Conservation (phyloP, 2,797 vertebrate genomes). For the Poliocrania exsul region DNA sequence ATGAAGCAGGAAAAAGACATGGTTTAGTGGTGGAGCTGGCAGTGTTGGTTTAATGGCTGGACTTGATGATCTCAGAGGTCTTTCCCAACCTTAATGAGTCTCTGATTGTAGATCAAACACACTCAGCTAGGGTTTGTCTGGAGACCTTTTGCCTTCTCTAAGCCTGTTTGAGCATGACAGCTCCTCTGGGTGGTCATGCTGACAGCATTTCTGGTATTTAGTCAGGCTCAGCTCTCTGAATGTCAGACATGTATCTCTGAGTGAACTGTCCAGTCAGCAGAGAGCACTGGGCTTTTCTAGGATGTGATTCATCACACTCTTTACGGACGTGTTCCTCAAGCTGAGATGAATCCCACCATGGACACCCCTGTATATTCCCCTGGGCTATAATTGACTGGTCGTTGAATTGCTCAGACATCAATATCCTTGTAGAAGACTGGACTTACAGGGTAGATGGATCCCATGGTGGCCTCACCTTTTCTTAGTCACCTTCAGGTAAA, state of each 20-base stretch:
- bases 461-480: rapidly evolving
- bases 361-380: not conserved
- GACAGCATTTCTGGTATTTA: not conserved
- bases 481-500: not conserved
- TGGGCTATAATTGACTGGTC: not conserved
- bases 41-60: not conserved
- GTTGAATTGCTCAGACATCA: not conserved
- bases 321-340: not conserved
- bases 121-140: not conserved
- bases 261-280: not conserved
- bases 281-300: not conserved
- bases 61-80: not conserved
- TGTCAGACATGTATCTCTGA: rapidly evolving
- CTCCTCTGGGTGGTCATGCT: not conserved
- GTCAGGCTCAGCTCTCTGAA: not conserved
- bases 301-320: not conserved
- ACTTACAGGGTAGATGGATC: not conserved
- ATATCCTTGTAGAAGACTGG: not conserved
- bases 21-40: not conserved
- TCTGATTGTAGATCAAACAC: not conserved
- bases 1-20: not conserved
- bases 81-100: not conserved
- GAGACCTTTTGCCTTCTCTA: not conserved
- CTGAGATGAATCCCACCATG: not conserved
- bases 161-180: not conserved